A percentile compares a stretch with the other conserved stretches of the same genome.
phyloP scores from a whole-genome alignment of 1,140 invertebrate species.

The Brachionus asplanchnoidis region DNA sequence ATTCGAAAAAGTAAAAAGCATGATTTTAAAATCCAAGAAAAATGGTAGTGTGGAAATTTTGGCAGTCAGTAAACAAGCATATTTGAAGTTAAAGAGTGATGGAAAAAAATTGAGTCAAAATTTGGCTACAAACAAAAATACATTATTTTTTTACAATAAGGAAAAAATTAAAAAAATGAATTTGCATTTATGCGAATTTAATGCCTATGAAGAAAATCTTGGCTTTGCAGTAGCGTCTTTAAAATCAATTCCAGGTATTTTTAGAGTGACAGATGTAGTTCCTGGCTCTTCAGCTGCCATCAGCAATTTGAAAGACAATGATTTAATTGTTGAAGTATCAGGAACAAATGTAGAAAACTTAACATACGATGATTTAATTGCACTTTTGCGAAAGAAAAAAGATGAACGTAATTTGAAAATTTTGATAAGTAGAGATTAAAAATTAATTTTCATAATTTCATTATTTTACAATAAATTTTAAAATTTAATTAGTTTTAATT shows the following conservation, averaged over 20 bases:
- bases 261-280: not conserved
- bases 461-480: not conserved
- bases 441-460: not conserved
- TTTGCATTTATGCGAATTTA: not conserved
- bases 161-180: not conserved
- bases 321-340: not conserved
- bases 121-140: not conserved
- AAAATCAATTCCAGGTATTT: not conserved
- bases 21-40: not conserved
- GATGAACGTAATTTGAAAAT: not conserved
- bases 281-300: not conserved
- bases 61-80: not conserved
- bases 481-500: no score
- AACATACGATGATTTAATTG: not conserved
- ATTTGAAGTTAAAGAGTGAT: not conserved
- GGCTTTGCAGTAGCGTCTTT: not conserved
- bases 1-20: conserved; percentile 28
- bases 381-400: not conserved
- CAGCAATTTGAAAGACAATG: not conserved
- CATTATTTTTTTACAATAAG: not conserved
- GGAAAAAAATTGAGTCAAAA: not conserved
- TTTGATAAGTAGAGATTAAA: not conserved
- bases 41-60: conserved; percentile 26
- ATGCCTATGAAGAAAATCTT: not conserved
- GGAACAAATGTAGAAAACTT: conserved; percentile 2